Percentiles rank a stretch among this genome's conserved stretches.
Conservation (phyloP, 2,888 invertebrate species). For the Arrhopalites spinosus region DNA sequence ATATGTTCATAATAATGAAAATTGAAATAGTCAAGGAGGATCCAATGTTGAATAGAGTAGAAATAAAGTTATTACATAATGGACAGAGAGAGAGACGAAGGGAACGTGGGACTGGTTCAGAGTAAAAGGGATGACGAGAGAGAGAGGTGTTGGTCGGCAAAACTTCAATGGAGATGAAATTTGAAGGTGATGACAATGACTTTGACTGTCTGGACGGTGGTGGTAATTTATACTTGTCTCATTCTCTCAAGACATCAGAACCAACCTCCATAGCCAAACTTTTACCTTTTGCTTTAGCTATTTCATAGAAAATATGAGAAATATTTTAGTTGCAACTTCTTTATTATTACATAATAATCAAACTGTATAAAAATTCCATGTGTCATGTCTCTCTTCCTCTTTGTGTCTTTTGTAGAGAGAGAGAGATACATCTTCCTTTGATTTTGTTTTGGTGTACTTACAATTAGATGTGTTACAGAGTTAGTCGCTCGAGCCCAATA, state of each 20-base stretch:
- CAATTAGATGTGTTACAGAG: background rate
- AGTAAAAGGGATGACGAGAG: conserved; percentile 7
- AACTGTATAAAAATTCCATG: background rate
- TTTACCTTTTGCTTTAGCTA: conserved; percentile 27
- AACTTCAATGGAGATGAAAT: conserved; percentile 35
- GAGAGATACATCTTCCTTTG: background rate
- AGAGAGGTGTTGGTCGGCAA: conserved; percentile 32
- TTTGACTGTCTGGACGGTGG: conserved; percentile 34
- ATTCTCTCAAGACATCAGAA: conserved; percentile 38
- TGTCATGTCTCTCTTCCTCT: background rate
- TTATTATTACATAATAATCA: background rate
- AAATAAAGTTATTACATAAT: background rate
- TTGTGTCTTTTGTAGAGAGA: background rate
- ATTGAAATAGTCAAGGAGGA: background rate
- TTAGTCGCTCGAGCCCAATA: conserved; percentile 32
- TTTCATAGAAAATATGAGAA: conserved; percentile 21
- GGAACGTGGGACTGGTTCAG: background rate
- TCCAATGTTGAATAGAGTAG: background rate
- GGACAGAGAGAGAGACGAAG: background rate
- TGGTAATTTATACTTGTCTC: conserved; percentile 49
- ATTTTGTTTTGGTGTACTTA: conserved; percentile 9
- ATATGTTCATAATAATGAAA: background rate
- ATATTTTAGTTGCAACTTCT: background rate
- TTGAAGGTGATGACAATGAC: conserved; percentile 43
- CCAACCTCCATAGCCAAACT: conserved; percentile 30